Base-by-base conservation (phyloP, 2,797 vertebrate genomes). In the Lateolabrax maculatus region DNA sequence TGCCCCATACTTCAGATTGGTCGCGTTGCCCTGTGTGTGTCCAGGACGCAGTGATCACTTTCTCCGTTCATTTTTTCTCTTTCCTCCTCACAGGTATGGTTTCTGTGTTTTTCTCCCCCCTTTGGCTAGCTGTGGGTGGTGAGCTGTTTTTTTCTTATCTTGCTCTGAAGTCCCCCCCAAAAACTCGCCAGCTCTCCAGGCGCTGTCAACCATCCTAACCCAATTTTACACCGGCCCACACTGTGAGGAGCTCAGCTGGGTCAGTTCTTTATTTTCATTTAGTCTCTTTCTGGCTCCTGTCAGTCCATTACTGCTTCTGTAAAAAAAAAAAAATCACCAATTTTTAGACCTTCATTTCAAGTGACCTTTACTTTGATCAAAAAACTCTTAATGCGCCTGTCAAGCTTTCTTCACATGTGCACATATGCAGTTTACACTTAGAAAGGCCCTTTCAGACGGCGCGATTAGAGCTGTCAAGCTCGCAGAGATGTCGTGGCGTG, bases 181-280 rank as follows among this genome's bases (percentile, higher is more conserved):
- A 80, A 83, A 64, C 72, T 67, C 72, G 48, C 44, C 55, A 49
- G 57, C 71, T 81, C 68, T 64, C 58, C 65, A 52, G 68, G 66
- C 70, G 68, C 58, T 73, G 64, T 4, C 58, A 66, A 78, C 57
- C 27, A 1, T 75, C 67, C 60, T 74, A 63, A 85, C 57, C 66
- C 71, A 57, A 31, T 80, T 86, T 85, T 46, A 80, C 79, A 69
- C 29, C 21, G 4, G 80, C 80, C 79, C 80, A 83, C 81, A 75
- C 71, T 25, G 70, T 2, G 9, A 80, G 56, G 31, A 56, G 39
- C 72, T 74, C 43, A 49, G 52, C 18, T 27, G 11, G 60, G 44
- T 68, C 53, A 15, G 11, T 61, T 80, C 5, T 68, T 75, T 34
- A 34, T 34, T 34, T 70, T 60, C 9, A n/a, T 56, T 52, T 69